Evolutionary conservation across 2,888 invertebrate species (phyloP), one percentile per base, ranked within the genome.

Genomic region (Epiblema foenella): DNA sequence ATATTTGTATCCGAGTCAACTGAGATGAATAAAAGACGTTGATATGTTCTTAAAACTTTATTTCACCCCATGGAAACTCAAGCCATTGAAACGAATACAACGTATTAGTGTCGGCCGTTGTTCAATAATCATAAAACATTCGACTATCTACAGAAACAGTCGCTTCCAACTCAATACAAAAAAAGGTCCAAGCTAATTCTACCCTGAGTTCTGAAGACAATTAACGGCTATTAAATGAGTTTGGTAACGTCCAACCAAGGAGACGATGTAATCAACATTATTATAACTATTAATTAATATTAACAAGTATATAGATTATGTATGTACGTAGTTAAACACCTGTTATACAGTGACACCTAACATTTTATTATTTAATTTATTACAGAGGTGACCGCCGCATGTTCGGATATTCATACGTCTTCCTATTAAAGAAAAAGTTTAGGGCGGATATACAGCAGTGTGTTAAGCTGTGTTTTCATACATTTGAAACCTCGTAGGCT

Each of bases 311-410:
- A 93, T 91, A 91, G 87, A 91, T 90, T 90, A 92, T 91, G 89
- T 91, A 87, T 77, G 85, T 87, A 89, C 81, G 86, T 87, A 86
- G 85, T 88, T 87, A 91, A 92, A 93, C 90, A 90, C 87, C 93
- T 93, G 93, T 93, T 92, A 91, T 88, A 93, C 91, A 93, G 93
- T 87, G 91, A 93, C 90, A 91, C 89, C 90, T 93, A 93, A 84
- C 89, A 89, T 85, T 88, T 88, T 85, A 69, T 83, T 84, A 73
- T 82, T 84, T 81, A 83, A 82, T 86, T 84, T 85, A 86, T 85
- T 89, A 87, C 83, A 86, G 79, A 85, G 77, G 74, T 74, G 80
- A 79, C 86, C 86, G 83, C 84, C 85, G 87, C 83, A 83, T 85
- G 52, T 76, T 77, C 72, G 72, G 74, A 75, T 46, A 68, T 64